Evolutionary conservation across 2,113 vertebrate genomes (phyloP), one percentile per base, ranked within the genome.

Genomic region (Pteronura brasiliensis): DNA sequence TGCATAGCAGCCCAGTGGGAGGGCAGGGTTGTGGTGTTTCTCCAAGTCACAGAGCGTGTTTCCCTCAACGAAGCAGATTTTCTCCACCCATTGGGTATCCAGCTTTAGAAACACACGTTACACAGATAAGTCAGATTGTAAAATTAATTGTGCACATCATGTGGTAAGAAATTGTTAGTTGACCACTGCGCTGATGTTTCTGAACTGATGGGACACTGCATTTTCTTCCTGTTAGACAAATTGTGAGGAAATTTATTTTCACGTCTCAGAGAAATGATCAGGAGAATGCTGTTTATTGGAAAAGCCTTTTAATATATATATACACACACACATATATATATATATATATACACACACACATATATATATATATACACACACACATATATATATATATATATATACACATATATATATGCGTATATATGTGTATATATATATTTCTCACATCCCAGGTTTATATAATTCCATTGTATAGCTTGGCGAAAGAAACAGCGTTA

Each of bases 401-500:
- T 14, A 13, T 13, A 13, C 14, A 49, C 14, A 49, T 49, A 65
- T 49, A 14, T 49, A 49, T 14, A 14, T 11, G 2, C 10, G 2
- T 47, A 11, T 47, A 47, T 47, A 47, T 47, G 2, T 47, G 1
- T 14, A 14, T 14, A 49, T 14, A 52, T 52, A 52, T 52, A 69
- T 96, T 98, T 97, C 98, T 98, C 98, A 97, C 63, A 97, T 97
- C 98, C 97, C 98, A 97, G 96, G 98, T 95, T 90, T 96, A 92
- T 96, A 95, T 96, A 98, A 98, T 98, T 98, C 92, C 77, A 97
- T 95, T 93, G 95, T 97, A 88, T 87, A 97, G 93, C 98, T 98
- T 98, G 98, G 94, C 86, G 92, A 98, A 98, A 98, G 98, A 99
- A 98, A 97, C 95, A 93, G 65, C 97, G 93, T 97, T 97, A 95